Conservation (phyloP, 2,113 vertebrate species). For the Hoplias malabaricus region DNA sequence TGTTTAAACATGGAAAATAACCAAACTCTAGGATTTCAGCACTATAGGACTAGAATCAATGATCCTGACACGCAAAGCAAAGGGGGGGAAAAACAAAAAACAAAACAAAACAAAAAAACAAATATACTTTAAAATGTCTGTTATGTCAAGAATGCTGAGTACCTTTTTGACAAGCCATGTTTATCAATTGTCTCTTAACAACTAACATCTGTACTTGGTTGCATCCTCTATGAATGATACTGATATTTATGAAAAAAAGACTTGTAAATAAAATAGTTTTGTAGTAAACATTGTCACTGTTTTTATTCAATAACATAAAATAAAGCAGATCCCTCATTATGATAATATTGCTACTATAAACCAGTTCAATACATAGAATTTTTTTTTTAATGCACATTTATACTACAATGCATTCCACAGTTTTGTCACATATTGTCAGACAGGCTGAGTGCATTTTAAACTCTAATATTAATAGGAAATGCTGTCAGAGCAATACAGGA, state of each 20-base stretch:
- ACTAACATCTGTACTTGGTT: not conserved
- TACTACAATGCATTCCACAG: conserved; percentile 43
- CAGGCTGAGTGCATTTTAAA: conserved; percentile 40
- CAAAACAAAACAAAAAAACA: not conserved
- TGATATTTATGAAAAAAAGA: conserved; percentile 46
- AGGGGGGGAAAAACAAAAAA: not conserved
- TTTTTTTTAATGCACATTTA: conserved; percentile 24
- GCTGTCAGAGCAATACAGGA: conserved; percentile 6
- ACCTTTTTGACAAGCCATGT: conserved; percentile 8
- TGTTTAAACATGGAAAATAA: too few relatives aligned
- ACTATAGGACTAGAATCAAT: not conserved
- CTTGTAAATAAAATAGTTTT: conserved; percentile 46
- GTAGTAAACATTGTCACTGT: conserved; percentile 33
- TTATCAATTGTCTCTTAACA: not conserved
- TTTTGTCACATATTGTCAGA: conserved; percentile 21
- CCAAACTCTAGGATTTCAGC: too few relatives aligned
- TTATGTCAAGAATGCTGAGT: conserved; percentile 1
- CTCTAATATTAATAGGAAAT: conserved; percentile 6
- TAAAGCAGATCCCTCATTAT: conserved; percentile 30
- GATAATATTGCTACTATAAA: conserved; percentile 41
- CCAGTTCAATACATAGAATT: conserved; percentile 34
- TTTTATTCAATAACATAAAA: conserved; percentile 51
- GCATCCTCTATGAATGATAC: conserved; percentile 5
- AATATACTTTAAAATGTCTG: not conserved
- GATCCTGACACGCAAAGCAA: too few relatives aligned